Conservation (phyloP, 2,797 vertebrate species). For the Gobio occitaniae region DNA sequence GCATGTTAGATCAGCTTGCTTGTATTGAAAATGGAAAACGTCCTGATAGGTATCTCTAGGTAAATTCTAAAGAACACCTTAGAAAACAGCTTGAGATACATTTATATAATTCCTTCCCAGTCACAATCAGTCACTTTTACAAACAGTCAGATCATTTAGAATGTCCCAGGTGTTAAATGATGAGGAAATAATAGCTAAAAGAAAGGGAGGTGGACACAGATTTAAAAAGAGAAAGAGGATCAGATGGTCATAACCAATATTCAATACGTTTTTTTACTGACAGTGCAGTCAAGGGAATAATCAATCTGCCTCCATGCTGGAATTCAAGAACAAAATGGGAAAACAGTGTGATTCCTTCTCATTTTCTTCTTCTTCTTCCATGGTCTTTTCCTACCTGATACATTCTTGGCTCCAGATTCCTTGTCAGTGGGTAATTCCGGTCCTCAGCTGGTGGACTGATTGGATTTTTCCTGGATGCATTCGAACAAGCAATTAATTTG, state of each 20-base stretch:
- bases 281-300: neutral
- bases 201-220: slow-evolving; percentile 10
- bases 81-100: neutral
- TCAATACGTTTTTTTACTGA: neutral
- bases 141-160: slow-evolving; percentile 14
- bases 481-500: slow-evolving; percentile 68
- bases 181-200: slow-evolving; percentile 64
- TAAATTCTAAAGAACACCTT: neutral
- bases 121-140: slow-evolving; percentile 29
- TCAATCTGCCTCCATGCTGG: slow-evolving; percentile 8
- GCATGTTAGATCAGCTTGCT: neutral
- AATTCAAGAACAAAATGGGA: neutral
- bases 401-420: slow-evolving; percentile 49
- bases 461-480: slow-evolving; percentile 58
- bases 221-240: slow-evolving; percentile 14
- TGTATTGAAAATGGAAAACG: neutral
- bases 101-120: slow-evolving; percentile 36
- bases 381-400: slow-evolving; percentile 52
- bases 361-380: slow-evolving; percentile 49
- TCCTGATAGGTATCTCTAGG: neutral
- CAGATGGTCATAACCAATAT: neutral
- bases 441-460: slow-evolving; percentile 58
- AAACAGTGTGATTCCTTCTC: slow-evolving; percentile 31
- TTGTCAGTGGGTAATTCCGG: slow-evolving; percentile 55
- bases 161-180: slow-evolving; percentile 71